A percentile compares a stretch with the other conserved stretches of the same genome.
phyloP scores from a whole-genome alignment of 2,888 invertebrate genomes.

The Auanema freiburgensis region DNA sequence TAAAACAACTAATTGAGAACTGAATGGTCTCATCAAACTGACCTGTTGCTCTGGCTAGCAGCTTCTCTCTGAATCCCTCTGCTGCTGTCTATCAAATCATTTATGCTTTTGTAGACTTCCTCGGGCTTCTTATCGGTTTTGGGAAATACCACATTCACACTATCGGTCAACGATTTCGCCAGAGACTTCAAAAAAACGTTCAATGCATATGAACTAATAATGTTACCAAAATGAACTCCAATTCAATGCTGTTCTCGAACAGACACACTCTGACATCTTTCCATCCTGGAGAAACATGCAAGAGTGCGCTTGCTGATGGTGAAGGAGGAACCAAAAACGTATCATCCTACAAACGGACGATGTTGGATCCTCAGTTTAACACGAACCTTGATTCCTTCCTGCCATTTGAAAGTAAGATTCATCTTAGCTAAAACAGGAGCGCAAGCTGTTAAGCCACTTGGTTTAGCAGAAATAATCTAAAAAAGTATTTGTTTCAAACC shows the following conservation, averaged over 20 bases:
- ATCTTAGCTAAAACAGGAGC: slow-evolving; percentile 7
- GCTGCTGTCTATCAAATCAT: background rate
- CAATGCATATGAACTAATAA: too few species aligned
- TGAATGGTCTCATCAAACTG: too few species aligned
- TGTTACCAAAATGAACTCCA: slow-evolving; percentile 22
- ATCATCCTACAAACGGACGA: slow-evolving; percentile 8
- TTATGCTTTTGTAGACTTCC: background rate
- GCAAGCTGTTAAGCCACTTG: background rate
- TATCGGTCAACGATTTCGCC: too few species aligned
- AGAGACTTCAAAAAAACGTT: too few species aligned
- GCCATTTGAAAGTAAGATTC: slow-evolving; percentile 14
- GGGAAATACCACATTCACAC: too few species aligned
- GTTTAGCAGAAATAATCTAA: slow-evolving; percentile 2
- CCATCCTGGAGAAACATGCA: slow-evolving; percentile 21
- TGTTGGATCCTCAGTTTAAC: background rate
- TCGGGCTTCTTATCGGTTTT: too few species aligned
- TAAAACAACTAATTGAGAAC: background rate
- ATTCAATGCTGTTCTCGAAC: slow-evolving; percentile 7
- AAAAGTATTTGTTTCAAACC: background rate
- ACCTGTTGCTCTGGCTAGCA: background rate
- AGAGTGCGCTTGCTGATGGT: slow-evolving; percentile 9
- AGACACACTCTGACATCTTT: slow-evolving; percentile 18
- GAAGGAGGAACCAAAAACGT: slow-evolving; percentile 10
- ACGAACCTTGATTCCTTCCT: slow-evolving; percentile 3
- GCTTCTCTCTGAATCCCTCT: background rate